phyloP scores from a whole-genome alignment of 2,888 invertebrate genomes.

The Hemaris fuciformis region DNA sequence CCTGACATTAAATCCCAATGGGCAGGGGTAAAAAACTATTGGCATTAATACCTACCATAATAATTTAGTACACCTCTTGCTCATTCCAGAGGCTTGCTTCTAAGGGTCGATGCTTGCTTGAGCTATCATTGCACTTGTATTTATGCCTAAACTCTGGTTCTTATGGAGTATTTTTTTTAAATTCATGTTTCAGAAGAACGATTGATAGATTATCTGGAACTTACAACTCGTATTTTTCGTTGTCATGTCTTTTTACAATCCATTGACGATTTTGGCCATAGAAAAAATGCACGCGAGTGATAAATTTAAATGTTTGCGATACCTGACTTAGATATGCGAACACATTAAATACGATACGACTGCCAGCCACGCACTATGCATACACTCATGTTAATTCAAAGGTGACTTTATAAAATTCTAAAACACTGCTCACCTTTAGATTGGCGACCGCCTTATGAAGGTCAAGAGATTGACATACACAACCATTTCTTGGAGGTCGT shows the following conservation, averaged over 20 bases:
- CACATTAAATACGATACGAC: background rate
- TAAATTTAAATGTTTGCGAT: background rate
- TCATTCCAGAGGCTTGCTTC: too few species aligned
- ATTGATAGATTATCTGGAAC: too few species aligned
- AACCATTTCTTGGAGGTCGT: conserved; percentile 24
- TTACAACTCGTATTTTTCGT: too few species aligned
- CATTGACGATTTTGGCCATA: background rate
- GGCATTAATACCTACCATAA: too few species aligned
- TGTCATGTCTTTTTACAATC: background rate
- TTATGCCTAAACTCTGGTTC: too few species aligned
- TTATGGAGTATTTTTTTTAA: too few species aligned
- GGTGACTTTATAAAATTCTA: conserved; percentile 7
- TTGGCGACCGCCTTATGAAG: conserved; percentile 16
- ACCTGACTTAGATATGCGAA: background rate
- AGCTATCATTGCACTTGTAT: too few species aligned
- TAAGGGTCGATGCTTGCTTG: too few species aligned
- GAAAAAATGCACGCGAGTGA: background rate
- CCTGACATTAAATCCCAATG: too few species aligned
- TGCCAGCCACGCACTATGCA: background rate
- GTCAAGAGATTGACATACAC: conserved; percentile 18
- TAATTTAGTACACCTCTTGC: too few species aligned
- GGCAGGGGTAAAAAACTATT: too few species aligned
- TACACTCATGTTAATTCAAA: background rate
- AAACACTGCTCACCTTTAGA: conserved; percentile 13
- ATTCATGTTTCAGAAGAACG: too few species aligned